Evolutionary conservation across 2,113 vertebrate species (phyloP).

Genomic region (Dipodomys spectabilis): DNA sequence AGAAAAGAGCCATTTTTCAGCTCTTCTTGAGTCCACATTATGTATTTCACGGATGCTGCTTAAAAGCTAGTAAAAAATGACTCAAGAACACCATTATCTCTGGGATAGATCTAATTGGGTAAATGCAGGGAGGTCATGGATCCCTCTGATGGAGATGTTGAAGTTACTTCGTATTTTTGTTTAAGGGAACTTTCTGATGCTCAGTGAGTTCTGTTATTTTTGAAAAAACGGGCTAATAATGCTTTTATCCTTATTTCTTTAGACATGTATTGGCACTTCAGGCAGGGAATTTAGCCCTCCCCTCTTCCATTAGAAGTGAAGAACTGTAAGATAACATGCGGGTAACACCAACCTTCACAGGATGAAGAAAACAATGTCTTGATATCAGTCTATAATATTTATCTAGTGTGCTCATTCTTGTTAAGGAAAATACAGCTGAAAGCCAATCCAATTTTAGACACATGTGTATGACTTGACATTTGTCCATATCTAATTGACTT

Average conservation of each 20-base stretch:
- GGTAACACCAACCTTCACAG: background rate
- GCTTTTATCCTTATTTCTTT: conserved; percentile 77
- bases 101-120: conserved; percentile 59
- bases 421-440: background rate
- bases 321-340: background rate
- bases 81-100: conserved; percentile 23
- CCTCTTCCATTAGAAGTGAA: conserved; percentile 44
- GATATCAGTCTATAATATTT: background rate
- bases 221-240: conserved; percentile 62
- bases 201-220: conserved; percentile 67
- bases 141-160: conserved; percentile 12
- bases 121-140: conserved; percentile 45
- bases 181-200: conserved; percentile 55
- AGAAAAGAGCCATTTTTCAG: conserved; percentile 66
- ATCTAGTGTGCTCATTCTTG: background rate
- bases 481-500: background rate
- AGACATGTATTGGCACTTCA: conserved; percentile 41
- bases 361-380: background rate
- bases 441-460: background rate
- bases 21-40: conserved; percentile 57
- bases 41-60: conserved; percentile 63
- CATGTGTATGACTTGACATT: background rate
- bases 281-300: background rate
- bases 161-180: conserved; percentile 43
- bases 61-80: conserved; percentile 61